Evolutionary conservation across 2,113 vertebrate species (phyloP), one percentile per base, ranked within the genome.

Genomic region (Notiomystis cincta): DNA sequence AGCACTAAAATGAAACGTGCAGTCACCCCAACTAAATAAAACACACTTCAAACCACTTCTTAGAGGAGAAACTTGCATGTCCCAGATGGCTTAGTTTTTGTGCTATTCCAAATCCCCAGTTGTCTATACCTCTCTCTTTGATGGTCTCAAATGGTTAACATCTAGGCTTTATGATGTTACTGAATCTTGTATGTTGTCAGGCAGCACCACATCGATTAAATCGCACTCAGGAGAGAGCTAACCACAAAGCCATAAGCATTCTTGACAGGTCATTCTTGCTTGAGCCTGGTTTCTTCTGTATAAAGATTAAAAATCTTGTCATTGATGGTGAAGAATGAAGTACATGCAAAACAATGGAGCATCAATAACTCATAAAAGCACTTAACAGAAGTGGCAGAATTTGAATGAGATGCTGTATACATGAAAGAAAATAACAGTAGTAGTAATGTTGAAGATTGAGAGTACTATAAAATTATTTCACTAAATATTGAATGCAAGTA

Each of bases 221-320:
- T 97, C 19, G 13, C 75, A 93, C 88, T 95, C 66, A 35, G n/a
- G 95, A 97, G 96, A 95, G 81, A 85, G 78, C 93, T 97, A 91
- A 93, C 92, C 92, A 85, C 51, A 53, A 93, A 95, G 93, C 81
- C 17, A 8, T 97, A 97, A 98, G 96, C 96, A 97, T 98, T 96
- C 95, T 92, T 98, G 97, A 97, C 96, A 98, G 96, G 85, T 86
- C 95, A 90, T 96, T 96, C 87, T 96, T 94, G 85, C 92, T 82
- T 62, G 24, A 93, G 82, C 89, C 95, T 96, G 71, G 73, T 87
- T 97, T 95, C 87, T 97, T 92, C 83, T 93, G 69, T 84, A 81
- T 78, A 85, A 97, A 97, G 97, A 97, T 96, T 89, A 96, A 97
- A 98, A 97, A 95, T 95, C 96, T 93, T 97, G 92, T 97, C 96